A percentile compares a stretch with the other conserved stretches of the same genome.
Conservation (phyloP, 2,888 invertebrate genomes). For the Leptarthrus brevirostris region DNA sequence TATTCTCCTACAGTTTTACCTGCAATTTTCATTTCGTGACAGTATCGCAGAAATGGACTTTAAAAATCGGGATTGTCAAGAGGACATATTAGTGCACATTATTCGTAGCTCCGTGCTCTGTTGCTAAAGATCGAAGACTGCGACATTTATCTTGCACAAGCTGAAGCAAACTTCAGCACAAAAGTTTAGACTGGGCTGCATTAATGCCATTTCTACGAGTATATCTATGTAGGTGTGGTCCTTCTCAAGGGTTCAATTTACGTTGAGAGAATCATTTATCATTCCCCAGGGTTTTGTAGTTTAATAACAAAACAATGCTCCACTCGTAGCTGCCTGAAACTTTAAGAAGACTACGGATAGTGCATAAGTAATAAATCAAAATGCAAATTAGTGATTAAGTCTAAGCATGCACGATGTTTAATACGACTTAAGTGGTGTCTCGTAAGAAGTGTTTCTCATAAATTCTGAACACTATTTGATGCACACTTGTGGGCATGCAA, state of each 20-base stretch:
- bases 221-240: not conserved
- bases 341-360: constrained; percentile 24
- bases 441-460: not conserved
- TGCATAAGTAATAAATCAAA: constrained; percentile 42
- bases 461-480: not conserved
- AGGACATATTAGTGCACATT: no score
- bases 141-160: not conserved
- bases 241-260: not conserved
- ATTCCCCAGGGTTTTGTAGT: constrained; percentile 27
- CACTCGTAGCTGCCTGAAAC: constrained; percentile 21
- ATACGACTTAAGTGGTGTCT: not conserved
- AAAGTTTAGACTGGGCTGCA: not conserved
- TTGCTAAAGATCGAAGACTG: not conserved
- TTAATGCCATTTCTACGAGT: not conserved
- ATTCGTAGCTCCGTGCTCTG: not conserved
- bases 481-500: not conserved
- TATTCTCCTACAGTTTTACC: no score
- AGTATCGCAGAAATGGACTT: no score
- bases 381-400: constrained; percentile 44
- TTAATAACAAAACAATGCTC: constrained; percentile 43
- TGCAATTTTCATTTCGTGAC: no score
- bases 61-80: no score
- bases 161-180: not conserved
- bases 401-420: constrained; percentile 27
- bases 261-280: constrained; percentile 29